Evolutionary conservation across 2,888 invertebrate species (phyloP).

Genomic region (Horisme vitalbata): DNA sequence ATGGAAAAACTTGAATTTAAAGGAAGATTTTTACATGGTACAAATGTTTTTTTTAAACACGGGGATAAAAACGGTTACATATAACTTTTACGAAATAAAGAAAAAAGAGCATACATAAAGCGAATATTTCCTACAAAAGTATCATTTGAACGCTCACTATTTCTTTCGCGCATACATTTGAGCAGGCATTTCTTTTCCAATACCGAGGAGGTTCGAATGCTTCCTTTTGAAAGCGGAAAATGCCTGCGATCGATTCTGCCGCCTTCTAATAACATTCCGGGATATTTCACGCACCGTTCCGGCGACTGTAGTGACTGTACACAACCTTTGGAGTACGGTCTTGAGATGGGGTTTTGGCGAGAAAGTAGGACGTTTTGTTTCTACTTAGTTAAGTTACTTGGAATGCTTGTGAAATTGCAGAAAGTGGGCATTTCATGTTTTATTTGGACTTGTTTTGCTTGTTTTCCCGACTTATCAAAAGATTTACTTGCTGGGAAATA

Average conservation of each 20-base stretch:
- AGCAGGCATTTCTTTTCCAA: constrained; percentile 19
- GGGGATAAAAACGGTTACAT: too few species aligned
- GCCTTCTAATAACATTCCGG: constrained; percentile 75
- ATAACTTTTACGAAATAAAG: too few species aligned
- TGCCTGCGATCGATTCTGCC: constrained; percentile 63
- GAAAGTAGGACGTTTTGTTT: neutral
- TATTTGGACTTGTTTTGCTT: too few species aligned
- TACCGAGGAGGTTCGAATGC: constrained; percentile 34
- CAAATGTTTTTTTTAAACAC: too few species aligned
- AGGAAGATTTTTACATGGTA: too few species aligned
- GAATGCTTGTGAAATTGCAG: neutral
- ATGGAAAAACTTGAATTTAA: too few species aligned
- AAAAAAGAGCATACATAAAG: too few species aligned
- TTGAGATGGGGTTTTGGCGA: too few species aligned
- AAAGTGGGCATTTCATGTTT: constrained; percentile 16
- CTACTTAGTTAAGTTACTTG: too few species aligned
- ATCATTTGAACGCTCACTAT: constrained; percentile 13
- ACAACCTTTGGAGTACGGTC: neutral
- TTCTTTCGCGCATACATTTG: constrained; percentile 21
- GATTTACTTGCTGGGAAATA: too few species aligned
- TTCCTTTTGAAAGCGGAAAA: constrained; percentile 55
- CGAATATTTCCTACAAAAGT: neutral
- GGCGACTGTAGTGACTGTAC: constrained; percentile 42
- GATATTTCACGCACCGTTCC: constrained; percentile 60
- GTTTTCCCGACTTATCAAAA: too few species aligned